Evolutionary conservation across 2,888 invertebrate genomes (phyloP).

Genomic region (Cheilosia soror): DNA sequence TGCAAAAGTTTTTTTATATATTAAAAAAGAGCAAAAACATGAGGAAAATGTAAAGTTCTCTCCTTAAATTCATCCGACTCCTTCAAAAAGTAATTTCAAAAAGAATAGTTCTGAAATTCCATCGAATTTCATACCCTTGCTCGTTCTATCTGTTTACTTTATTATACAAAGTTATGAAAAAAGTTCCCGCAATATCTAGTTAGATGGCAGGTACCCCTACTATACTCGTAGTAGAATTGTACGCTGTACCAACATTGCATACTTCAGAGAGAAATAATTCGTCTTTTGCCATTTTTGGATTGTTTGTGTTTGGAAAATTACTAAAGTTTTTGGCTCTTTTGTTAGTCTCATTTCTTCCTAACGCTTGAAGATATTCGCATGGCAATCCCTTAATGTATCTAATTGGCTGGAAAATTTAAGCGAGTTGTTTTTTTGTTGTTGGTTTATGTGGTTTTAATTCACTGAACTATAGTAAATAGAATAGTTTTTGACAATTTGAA

Average conservation of each 20-base stretch:
- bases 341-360: not conserved
- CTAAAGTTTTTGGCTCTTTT: slow-evolving; percentile 27
- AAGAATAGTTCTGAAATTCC: slow-evolving; percentile 65
- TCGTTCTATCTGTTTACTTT: slow-evolving; percentile 47
- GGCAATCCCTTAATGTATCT: slow-evolving; percentile 24
- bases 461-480: not conserved
- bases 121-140: slow-evolving; percentile 13
- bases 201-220: slow-evolving; percentile 23
- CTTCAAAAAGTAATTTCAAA: slow-evolving; percentile 59
- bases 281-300: slow-evolving; percentile 50
- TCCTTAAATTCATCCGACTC: slow-evolving; percentile 14
- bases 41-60: slow-evolving; percentile 9
- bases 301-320: slow-evolving; percentile 63
- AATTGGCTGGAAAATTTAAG: slow-evolving; percentile 37
- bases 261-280: slow-evolving; percentile 54
- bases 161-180: slow-evolving; percentile 63
- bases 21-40: slow-evolving; percentile 22
- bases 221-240: slow-evolving; percentile 23
- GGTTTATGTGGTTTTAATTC: not conserved
- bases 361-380: not conserved
- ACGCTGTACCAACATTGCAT: slow-evolving; percentile 48
- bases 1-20: slow-evolving; percentile 29
- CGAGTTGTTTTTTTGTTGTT: not conserved
- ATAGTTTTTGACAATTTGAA: not conserved
- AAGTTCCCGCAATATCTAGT: slow-evolving; percentile 50